These are phyloP conservation scores for Spisula subtruncata DNA, from an alignment of 2,888 invertebrate genomes.

Conservation along the genomic window DNA sequence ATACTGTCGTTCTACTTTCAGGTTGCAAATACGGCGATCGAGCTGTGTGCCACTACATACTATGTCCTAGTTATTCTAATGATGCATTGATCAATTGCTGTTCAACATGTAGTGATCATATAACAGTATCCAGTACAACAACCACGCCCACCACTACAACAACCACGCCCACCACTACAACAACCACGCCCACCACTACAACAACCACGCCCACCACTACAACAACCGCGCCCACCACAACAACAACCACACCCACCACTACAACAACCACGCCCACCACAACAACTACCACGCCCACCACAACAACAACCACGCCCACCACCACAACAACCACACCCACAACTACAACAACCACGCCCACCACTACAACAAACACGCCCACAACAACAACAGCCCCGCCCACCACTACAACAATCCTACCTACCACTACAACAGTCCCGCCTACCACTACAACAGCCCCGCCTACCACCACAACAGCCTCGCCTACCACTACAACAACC, in stretches of 20 bases:
- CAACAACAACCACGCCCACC: not conserved
- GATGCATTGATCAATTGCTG: constrained; percentile 20
- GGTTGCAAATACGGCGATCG: constrained; percentile 12
- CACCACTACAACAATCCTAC: constrained; percentile 17
- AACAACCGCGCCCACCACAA: not conserved
- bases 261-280: constrained; percentile 22
- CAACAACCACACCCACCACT: constrained; percentile 22
- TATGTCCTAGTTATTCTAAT: not conserved
- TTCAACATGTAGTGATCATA: not conserved
- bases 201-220: constrained; percentile 14
- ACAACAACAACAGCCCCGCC: constrained; percentile 4
- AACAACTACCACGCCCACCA: constrained; percentile 13
- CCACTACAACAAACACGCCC: not conserved
- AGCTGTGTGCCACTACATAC: not conserved
- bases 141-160: constrained; percentile 22
- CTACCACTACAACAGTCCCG: constrained; percentile 4
- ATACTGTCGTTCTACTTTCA: not conserved
- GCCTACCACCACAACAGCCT: not conserved
- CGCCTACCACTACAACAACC: not conserved
- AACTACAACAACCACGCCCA: not conserved
- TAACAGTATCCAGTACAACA: not conserved
- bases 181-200: constrained; percentile 20
- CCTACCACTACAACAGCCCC: constrained; percentile 21
- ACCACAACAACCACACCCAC: constrained; percentile 12
- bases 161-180: constrained; percentile 25